phyloP scores from a whole-genome alignment of 2,797 vertebrate genomes.

The Silurus lanzhouensis region DNA sequence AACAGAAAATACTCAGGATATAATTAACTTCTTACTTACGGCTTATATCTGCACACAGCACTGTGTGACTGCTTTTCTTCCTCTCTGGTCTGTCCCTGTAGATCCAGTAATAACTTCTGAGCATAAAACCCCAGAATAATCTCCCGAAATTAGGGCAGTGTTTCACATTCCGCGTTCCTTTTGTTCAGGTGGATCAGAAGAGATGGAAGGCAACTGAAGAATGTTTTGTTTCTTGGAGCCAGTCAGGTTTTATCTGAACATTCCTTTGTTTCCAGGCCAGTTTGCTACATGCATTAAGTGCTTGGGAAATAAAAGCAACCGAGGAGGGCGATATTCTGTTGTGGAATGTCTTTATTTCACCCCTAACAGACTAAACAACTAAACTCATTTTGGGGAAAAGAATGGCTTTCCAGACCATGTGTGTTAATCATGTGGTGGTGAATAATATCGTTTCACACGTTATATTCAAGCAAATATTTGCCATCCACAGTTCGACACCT shows the following conservation, averaged over 20 bases:
- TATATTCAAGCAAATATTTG: neutral
- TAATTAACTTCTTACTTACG: neutral
- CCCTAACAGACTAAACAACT: neutral
- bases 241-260: conserved; percentile 35
- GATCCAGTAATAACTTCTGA: conserved; percentile 34
- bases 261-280: conserved; percentile 9
- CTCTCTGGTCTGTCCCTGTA: conserved; percentile 58
- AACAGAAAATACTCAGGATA: neutral
- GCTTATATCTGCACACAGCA: conserved; percentile 18
- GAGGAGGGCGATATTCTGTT: neutral
- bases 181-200: conserved; percentile 68
- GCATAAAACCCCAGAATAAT: conserved; percentile 74
- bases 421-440: too few relatives aligned
- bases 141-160: conserved; percentile 73
- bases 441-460: neutral
- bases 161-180: conserved; percentile 66
- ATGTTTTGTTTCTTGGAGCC: conserved; percentile 47
- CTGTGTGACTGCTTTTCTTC: conserved; percentile 47
- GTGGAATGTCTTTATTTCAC: neutral
- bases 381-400: too few relatives aligned
- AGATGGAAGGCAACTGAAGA: conserved; percentile 51
- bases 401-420: too few relatives aligned
- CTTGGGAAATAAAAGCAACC: conserved; percentile 14
- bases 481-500: neutral
- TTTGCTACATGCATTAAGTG: neutral